Percentiles rank a stretch among this genome's conserved stretches.
Evolutionary conservation across 2,888 invertebrate species (phyloP).

Genomic region (Dynastes maya): DNA sequence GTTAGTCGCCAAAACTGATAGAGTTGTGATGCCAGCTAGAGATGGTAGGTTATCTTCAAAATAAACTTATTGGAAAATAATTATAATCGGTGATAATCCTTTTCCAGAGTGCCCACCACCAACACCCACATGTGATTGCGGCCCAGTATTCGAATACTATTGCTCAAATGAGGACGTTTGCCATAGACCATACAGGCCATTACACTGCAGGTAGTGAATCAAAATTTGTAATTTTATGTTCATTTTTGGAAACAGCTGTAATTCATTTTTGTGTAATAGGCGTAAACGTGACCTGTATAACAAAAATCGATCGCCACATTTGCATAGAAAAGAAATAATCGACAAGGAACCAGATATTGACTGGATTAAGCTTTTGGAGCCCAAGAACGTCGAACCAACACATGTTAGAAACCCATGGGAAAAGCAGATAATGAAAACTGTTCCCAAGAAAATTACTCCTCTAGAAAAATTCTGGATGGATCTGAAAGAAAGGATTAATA

Average conservation of each 20-base stretch:
- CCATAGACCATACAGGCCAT: too few species aligned
- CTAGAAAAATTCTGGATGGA: background rate
- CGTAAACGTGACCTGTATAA: constrained; percentile 21
- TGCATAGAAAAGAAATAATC: background rate
- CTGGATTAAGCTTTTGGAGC: constrained; percentile 26
- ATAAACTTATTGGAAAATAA: too few species aligned
- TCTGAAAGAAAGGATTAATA: background rate
- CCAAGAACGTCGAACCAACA: constrained; percentile 26
- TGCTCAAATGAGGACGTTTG: background rate
- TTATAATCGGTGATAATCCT: background rate
- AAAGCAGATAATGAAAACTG: background rate
- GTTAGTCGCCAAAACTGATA: constrained; percentile 62
- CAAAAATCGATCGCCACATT: background rate
- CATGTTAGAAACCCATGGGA: constrained; percentile 17
- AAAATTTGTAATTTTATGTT: background rate
- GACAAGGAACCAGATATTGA: background rate
- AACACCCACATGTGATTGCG: constrained; percentile 23
- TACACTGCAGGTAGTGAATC: too few species aligned
- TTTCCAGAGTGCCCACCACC: constrained; percentile 49
- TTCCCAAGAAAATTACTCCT: background rate
- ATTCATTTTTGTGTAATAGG: constrained; percentile 38
- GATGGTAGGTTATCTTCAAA: constrained; percentile 37
- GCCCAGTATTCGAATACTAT: constrained; percentile 54
- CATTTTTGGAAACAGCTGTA: constrained; percentile 7
- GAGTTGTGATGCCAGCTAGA: constrained; percentile 61